These are phyloP conservation scores for Ceratosolen fusciceps DNA, from an alignment of 1,140 invertebrate species.

Conservation along the genomic window DNA sequence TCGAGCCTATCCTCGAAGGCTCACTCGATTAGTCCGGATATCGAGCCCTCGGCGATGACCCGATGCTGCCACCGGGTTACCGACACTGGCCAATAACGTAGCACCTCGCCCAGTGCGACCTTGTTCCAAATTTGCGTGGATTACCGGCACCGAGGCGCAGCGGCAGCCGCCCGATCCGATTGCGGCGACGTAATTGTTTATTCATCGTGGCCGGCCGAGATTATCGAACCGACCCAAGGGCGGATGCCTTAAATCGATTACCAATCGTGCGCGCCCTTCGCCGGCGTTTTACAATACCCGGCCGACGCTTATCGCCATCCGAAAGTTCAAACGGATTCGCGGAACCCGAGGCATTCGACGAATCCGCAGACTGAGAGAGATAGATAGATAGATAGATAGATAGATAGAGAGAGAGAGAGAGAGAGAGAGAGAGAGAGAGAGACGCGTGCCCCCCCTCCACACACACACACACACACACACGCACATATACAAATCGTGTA, in stretches of 20 bases:
- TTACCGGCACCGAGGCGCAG: neutral
- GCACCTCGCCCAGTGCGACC: conserved; percentile 31
- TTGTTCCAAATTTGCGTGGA: conserved; percentile 34
- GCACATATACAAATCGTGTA: too few species aligned
- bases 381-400: neutral
- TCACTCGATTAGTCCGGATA: too few species aligned
- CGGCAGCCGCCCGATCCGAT: conserved; percentile 19
- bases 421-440: neutral
- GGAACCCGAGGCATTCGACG: too few species aligned
- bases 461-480: too few species aligned
- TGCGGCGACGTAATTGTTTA: conserved; percentile 45
- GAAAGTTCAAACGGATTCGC: too few species aligned
- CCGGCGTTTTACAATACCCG: too few species aligned
- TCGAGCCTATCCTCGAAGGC: too few species aligned
- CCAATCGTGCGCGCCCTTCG: too few species aligned
- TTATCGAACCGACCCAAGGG: too few species aligned
- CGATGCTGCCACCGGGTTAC: neutral
- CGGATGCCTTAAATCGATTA: too few species aligned
- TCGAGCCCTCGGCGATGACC: conserved; percentile 5
- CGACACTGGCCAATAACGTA: conserved; percentile 11
- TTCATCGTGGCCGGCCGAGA: conserved; percentile 28
- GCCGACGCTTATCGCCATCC: too few species aligned
- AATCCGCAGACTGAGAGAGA: too few species aligned
- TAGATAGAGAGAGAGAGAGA: neutral
- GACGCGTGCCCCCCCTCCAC: neutral